A percentile compares a stretch with the other conserved stretches of the same genome.
phyloP scores from a whole-genome alignment of 1,140 invertebrate species.

The Trissolcus basalis region DNA sequence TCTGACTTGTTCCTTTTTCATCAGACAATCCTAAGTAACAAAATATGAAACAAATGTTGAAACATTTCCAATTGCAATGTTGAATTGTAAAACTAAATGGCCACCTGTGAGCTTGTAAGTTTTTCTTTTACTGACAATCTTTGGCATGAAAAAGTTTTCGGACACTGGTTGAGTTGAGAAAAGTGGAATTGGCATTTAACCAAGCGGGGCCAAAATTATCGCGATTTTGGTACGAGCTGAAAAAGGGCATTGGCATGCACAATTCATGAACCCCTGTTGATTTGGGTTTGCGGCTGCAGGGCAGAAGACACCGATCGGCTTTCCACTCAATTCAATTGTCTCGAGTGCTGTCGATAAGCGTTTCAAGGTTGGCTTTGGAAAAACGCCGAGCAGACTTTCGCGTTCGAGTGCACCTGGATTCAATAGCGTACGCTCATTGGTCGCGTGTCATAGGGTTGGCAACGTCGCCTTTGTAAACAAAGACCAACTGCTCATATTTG shows the following conservation, averaged over 20 bases:
- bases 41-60: no score
- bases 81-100: no score
- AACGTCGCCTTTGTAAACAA: conserved; percentile 18
- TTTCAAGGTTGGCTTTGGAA: conserved; percentile 31
- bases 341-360: conserved; percentile 38
- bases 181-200: conserved; percentile 18
- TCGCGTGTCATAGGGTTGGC: conserved; percentile 3
- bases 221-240: conserved; percentile 18
- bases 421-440: conserved; percentile 16
- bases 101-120: no score
- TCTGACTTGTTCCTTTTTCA: no score
- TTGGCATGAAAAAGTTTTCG: background rate
- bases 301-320: conserved; percentile 13
- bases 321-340: conserved; percentile 38
- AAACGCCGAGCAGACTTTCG: conserved; percentile 23
- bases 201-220: conserved; percentile 33
- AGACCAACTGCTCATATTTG: conserved; percentile 3
- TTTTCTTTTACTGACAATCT: no score
- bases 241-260: conserved; percentile 35
- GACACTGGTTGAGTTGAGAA: conserved; percentile 4
- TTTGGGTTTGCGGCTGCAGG: conserved; percentile 2
- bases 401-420: conserved; percentile 33
- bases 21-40: no score
- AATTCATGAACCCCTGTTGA: conserved; percentile 24
- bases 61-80: no score